phyloP scores from a whole-genome alignment of 2,888 invertebrate genomes.

The Tethea ocularis region DNA sequence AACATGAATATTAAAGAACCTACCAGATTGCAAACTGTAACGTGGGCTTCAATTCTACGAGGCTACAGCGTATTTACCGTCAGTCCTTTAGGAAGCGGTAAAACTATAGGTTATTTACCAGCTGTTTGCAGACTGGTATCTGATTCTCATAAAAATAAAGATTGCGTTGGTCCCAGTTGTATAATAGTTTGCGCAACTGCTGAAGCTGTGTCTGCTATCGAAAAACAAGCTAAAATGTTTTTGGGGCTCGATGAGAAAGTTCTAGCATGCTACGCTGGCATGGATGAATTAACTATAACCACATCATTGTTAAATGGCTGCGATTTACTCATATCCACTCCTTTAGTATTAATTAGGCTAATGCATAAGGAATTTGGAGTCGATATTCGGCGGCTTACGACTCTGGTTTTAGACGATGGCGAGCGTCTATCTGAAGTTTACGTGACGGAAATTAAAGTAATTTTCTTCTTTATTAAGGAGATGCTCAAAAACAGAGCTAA shows the following conservation, averaged over 20 bases:
- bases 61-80: constrained; percentile 87
- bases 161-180: constrained; percentile 84
- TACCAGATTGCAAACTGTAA: constrained; percentile 85
- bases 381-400: constrained; percentile 85
- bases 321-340: constrained; percentile 88
- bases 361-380: constrained; percentile 70
- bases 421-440: constrained; percentile 85
- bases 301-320: constrained; percentile 85
- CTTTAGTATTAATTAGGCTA: constrained; percentile 80
- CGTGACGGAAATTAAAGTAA: constrained; percentile 65
- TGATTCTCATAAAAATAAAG: constrained; percentile 55
- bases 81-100: constrained; percentile 84
- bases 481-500: constrained; percentile 68
- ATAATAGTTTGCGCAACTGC: constrained; percentile 87
- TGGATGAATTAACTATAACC: constrained; percentile 57
- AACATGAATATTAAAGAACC: constrained; percentile 65
- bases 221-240: constrained; percentile 65
- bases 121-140: constrained; percentile 85
- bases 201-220: constrained; percentile 79
- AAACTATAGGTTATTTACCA: constrained; percentile 88
- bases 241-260: constrained; percentile 58
- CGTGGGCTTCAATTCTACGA: constrained; percentile 88
- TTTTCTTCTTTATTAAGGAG: constrained; percentile 68
- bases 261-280: constrained; percentile 71
- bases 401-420: constrained; percentile 88